Base-by-base conservation (phyloP, 2,888 invertebrate species). In the Athalia rosae region DNA sequence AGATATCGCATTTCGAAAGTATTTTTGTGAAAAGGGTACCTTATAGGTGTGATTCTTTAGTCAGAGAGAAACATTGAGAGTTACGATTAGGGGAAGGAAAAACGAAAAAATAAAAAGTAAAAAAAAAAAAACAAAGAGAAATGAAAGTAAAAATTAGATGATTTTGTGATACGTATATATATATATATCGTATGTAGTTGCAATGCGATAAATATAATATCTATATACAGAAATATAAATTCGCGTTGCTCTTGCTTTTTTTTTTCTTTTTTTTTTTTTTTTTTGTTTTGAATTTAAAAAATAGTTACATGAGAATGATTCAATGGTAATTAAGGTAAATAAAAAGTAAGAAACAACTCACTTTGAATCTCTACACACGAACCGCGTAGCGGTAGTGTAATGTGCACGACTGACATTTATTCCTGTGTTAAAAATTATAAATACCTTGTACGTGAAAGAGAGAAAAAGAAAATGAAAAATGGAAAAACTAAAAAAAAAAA, bases 331-430 rank as follows among this genome's bases (percentile, higher is more conserved):
- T 13, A 66, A 50, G 4, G 5, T 11, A 11, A 28, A 15, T 3
- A 8, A 28, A 48, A 50, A 15, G 28, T 41, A 71, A n/a, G 7
- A 56, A 8, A 71, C 45, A 71, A 71, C 58, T 71, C 56, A 41
- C 58, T 11, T 58, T 58, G 71, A 71, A 71, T 71, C 71, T 71
- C 71, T 43, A 56, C 43, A 58, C 28, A 28, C 28, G 28, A 28
- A 71, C 71, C 50, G 71, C 58, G 11, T 71, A 61, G 61, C 15
- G 61, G 28, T 61, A n/a, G 43, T 58, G 28, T 28, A 28, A 28
- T 28, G 13, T 59, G 59, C 15, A 73, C 73, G 73, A 73, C 73
- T 73, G 73, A 73, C 58, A 73, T 73, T 73, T 73, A 73, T 73
- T 73, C 73, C 73, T 59, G 73, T 73, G 43, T 59, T 5, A 73